Conservation (phyloP, 1,140 invertebrate species). For the Doryteuthis pealeii region DNA sequence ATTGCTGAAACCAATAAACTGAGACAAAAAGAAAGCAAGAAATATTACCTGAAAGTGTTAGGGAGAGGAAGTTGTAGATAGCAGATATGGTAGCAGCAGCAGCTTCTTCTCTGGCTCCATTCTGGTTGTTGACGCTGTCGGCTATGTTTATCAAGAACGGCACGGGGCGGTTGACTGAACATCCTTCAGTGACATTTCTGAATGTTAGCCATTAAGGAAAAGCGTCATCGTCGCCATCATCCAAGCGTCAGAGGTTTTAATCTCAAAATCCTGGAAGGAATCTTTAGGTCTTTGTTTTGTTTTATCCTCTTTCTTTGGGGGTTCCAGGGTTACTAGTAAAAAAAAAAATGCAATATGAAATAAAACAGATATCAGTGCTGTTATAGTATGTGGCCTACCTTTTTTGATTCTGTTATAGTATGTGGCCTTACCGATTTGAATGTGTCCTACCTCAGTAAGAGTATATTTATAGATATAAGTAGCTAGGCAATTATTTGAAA, state of each 20-base stretch:
- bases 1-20: no score
- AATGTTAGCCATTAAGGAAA: slow-evolving; percentile 66
- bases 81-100: no score
- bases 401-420: no score
- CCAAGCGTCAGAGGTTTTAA: slow-evolving; percentile 94
- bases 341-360: not conserved
- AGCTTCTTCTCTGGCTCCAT: slow-evolving; percentile 12
- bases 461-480: no score
- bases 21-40: no score
- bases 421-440: no score
- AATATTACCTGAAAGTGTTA: slow-evolving; percentile 14
- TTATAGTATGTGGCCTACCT: no score
- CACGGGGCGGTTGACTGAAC: slow-evolving; percentile 60
- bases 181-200: slow-evolving; percentile 51
- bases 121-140: slow-evolving; percentile 31
- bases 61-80: slow-evolving; percentile 3
- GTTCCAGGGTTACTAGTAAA: slow-evolving; percentile 18
- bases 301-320: slow-evolving; percentile 44
- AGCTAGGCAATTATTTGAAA: no score
- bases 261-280: slow-evolving; percentile 94
- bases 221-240: slow-evolving; percentile 86
- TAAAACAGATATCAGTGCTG: no score
- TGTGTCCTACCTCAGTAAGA: no score
- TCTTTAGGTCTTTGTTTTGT: slow-evolving; percentile 42
- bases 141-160: slow-evolving; percentile 54